Evolutionary conservation across 2,888 invertebrate genomes (phyloP).

Genomic region (Eumerus sabulonum): DNA sequence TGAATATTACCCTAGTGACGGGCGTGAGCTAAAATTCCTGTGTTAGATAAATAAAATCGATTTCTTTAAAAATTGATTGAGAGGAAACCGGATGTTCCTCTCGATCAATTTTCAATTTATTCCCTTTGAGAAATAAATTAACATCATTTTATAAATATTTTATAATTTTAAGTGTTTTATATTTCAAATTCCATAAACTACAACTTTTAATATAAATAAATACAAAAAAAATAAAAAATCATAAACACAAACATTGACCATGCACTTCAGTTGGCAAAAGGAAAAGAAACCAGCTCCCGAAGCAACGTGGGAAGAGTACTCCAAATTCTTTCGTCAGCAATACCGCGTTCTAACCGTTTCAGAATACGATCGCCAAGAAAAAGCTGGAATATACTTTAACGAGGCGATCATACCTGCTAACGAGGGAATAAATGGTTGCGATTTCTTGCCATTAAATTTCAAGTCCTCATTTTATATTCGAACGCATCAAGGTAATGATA

Average conservation of each 20-base stretch:
- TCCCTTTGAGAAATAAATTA: conserved; percentile 70
- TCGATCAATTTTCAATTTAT: conserved; percentile 3
- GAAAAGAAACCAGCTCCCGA: conserved; percentile 77
- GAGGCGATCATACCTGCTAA: conserved; percentile 77
- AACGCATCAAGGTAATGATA: conserved; percentile 79
- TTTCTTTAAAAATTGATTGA: conserved; percentile 27
- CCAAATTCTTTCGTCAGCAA: conserved; percentile 77
- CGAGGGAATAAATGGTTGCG: conserved; percentile 76
- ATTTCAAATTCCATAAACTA: conserved; percentile 73
- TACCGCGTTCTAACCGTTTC: conserved; percentile 79
- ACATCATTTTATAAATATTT: conserved; percentile 45
- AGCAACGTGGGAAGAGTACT: conserved; percentile 80
- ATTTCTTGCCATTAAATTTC: conserved; percentile 78
- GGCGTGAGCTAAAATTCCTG: conserved; percentile 30
- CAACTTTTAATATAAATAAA: conserved; percentile 55
- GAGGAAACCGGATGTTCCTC: conserved; percentile 22
- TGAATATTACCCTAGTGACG: conserved; percentile 13
- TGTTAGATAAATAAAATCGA: neutral
- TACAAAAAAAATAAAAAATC: conserved; percentile 39
- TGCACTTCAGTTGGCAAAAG: conserved; percentile 78
- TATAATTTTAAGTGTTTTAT: conserved; percentile 78
- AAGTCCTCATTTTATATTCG: conserved; percentile 78
- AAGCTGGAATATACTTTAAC: conserved; percentile 75
- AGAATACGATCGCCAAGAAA: conserved; percentile 79
- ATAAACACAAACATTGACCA: conserved; percentile 69